Evolutionary conservation across 2,113 vertebrate genomes (phyloP).

Genomic region (Hemibagrus wyckioides): DNA sequence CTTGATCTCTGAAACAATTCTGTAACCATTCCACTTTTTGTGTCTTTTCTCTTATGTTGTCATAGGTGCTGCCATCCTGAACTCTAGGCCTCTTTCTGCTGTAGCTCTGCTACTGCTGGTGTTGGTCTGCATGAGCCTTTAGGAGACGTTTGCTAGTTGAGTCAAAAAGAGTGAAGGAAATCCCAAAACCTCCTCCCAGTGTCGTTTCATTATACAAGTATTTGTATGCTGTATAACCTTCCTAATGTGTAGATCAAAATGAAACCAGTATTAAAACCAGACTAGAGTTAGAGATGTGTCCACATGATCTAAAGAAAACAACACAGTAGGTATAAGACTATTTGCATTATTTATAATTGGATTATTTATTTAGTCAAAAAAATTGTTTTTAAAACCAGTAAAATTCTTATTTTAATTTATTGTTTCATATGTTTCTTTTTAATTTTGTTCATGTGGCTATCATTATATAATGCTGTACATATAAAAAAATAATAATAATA

Average conservation of each 20-base stretch:
- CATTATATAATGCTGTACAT: neutral
- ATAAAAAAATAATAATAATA: no score
- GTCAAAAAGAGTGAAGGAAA: slow-evolving; percentile 67
- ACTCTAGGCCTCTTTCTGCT: slow-evolving; percentile 68
- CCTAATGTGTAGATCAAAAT: neutral
- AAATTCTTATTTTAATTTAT: neutral
- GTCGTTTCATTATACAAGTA: neutral
- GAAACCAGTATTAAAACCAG: neutral
- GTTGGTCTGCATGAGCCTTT: slow-evolving; percentile 79
- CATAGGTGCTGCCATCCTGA: slow-evolving; percentile 69
- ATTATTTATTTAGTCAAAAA: neutral
- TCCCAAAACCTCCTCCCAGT: neutral
- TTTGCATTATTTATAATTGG: neutral
- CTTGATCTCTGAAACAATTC: neutral
- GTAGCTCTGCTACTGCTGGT: slow-evolving; percentile 76
- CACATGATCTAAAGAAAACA: neutral
- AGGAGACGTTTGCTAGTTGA: slow-evolving; percentile 59
- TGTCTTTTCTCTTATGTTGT: slow-evolving; percentile 44
- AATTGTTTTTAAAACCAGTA: neutral
- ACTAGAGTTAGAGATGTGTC: neutral
- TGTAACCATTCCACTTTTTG: neutral
- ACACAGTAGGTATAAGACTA: neutral
- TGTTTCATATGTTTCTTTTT: neutral
- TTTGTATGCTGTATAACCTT: neutral
- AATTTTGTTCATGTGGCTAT: neutral